Evolutionary conservation across 2,797 vertebrate species (phyloP).

Genomic region (Pterois miles): DNA sequence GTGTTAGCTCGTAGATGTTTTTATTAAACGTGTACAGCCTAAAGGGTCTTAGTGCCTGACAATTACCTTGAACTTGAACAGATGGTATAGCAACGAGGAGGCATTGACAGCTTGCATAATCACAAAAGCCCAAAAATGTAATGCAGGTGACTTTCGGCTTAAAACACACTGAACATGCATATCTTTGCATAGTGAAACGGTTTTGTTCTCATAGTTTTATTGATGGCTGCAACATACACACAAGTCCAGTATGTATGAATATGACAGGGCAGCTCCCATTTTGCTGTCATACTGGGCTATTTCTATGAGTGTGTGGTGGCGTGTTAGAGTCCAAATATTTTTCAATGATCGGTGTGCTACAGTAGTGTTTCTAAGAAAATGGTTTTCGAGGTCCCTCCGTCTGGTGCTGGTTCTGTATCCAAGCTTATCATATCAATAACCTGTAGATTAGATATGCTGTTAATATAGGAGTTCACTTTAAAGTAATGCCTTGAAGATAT

Average conservation of each 20-base stretch:
- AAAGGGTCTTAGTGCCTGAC: conserved; percentile 66
- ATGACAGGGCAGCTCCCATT: conserved; percentile 33
- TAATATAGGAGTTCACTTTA: conserved; percentile 61
- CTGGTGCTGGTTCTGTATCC: conserved; percentile 64
- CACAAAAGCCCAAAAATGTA: conserved; percentile 31
- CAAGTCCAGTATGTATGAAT: conserved; percentile 14
- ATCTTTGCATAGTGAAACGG: conserved; percentile 32
- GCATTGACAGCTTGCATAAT: conserved; percentile 9
- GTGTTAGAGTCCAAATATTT: conserved; percentile 71
- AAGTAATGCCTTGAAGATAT: conserved; percentile 67
- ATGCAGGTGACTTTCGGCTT: conserved; percentile 46
- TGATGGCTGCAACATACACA: conserved; percentile 17
- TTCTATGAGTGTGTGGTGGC: conserved; percentile 60
- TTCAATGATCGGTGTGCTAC: conserved; percentile 63
- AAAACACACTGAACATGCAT: conserved; percentile 23
- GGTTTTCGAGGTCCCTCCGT: conserved; percentile 57
- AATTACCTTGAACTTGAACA: conserved; percentile 40
- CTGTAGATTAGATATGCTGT: conserved; percentile 69
- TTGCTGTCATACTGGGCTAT: conserved; percentile 45
- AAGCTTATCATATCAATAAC: conserved; percentile 55
- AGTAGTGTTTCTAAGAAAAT: conserved; percentile 64
- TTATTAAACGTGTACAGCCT: conserved; percentile 60
- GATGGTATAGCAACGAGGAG: conserved; percentile 19
- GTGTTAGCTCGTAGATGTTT: conserved; percentile 56
- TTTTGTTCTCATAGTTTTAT: conserved; percentile 27